Percentiles rank a stretch among this genome's conserved stretches.
Evolutionary conservation across 2,113 vertebrate genomes (phyloP).

Genomic region (Patagioenas fasciata): DNA sequence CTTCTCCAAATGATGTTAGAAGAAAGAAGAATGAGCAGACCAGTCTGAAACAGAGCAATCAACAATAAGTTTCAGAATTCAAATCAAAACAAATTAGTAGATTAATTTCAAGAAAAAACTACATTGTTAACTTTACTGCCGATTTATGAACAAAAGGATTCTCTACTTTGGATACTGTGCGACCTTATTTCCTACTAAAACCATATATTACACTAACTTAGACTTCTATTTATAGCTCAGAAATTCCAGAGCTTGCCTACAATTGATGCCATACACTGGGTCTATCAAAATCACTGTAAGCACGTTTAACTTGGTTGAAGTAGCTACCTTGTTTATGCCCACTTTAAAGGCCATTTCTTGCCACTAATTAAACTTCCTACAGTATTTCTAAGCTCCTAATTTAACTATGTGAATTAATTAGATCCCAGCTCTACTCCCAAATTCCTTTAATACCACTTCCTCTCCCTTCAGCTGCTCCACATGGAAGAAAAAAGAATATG

Average conservation of each 20-base stretch:
- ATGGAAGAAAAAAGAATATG: not conserved
- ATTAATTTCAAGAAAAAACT: not conserved
- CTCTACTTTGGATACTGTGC: not conserved
- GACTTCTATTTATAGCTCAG: not conserved
- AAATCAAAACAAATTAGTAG: not conserved
- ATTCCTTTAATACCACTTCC: constrained; percentile 16
- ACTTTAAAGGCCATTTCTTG: constrained; percentile 1
- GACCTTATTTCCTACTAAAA: not conserved
- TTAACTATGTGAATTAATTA: constrained; percentile 54
- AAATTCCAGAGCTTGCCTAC: not conserved
- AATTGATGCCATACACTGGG: not conserved
- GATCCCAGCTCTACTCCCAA: not conserved
- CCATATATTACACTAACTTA: not conserved
- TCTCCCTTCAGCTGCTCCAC: not conserved
- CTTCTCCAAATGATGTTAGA: not conserved
- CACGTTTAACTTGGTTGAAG: not conserved
- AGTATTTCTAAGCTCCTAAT: constrained; percentile 42
- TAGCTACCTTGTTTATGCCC: not conserved
- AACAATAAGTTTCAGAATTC: not conserved
- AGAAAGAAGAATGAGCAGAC: not conserved
- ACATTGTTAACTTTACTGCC: not conserved
- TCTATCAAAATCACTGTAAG: not conserved
- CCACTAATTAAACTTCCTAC: constrained; percentile 41
- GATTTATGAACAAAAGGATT: not conserved
- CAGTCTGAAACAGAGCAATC: not conserved